Percentiles rank a stretch among this genome's conserved stretches.
phyloP scores from a whole-genome alignment of 2,797 vertebrate genomes.

The Rhynchonycteris naso region DNA sequence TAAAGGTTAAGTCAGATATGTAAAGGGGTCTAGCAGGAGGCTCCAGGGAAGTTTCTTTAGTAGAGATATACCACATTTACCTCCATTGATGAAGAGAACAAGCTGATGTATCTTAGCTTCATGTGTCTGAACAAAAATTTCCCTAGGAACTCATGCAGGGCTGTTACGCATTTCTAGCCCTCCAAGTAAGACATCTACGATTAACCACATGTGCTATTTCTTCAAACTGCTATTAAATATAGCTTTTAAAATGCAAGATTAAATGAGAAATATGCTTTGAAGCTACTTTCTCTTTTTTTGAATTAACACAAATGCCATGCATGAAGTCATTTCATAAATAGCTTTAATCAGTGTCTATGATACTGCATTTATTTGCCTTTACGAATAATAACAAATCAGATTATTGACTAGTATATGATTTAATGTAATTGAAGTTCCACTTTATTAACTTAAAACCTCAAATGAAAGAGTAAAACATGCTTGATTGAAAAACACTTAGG shows the following conservation, averaged over 20 bases:
- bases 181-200: not conserved
- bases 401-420: not conserved
- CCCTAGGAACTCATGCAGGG: not conserved
- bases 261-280: conserved; percentile 1
- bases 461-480: not conserved
- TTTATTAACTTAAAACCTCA: not conserved
- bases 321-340: conserved; percentile 38
- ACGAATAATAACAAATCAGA: not conserved
- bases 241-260: conserved; percentile 30
- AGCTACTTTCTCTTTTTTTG: not conserved
- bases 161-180: not conserved
- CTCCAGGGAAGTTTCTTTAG: not conserved
- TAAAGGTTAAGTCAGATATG: not conserved
- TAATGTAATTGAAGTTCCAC: not conserved
- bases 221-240: not conserved
- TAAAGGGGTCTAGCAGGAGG: not conserved
- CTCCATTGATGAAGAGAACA: not conserved
- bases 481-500: not conserved
- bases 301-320: not conserved
- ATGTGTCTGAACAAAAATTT: conserved; percentile 13
- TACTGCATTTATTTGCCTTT: not conserved
- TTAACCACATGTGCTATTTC: conserved; percentile 19
- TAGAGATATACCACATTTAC: not conserved
- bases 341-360: not conserved
- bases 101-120: not conserved